Evolutionary conservation across 2,797 vertebrate genomes (phyloP).

Genomic region (Nothura maculosa): DNA sequence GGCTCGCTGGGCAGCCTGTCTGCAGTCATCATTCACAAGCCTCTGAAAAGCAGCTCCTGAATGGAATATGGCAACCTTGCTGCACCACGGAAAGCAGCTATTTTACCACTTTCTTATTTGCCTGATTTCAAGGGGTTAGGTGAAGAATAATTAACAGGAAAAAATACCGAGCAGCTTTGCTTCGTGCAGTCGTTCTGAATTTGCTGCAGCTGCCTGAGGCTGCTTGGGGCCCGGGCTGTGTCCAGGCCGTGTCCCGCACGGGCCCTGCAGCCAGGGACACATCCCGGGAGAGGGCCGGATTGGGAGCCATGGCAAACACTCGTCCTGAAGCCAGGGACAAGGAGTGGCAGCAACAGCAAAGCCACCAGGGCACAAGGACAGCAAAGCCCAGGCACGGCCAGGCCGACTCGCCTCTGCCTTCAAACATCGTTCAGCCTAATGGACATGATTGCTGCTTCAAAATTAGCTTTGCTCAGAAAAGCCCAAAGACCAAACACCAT

Average conservation of each 20-base stretch:
- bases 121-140: not conserved
- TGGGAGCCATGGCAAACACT: not conserved
- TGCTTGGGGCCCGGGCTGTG: fast-evolving
- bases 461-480: not conserved
- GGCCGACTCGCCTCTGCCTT: not conserved
- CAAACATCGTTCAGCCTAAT: not conserved
- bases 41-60: not conserved
- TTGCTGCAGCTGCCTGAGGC: not conserved
- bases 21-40: not conserved
- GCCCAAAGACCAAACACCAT: not conserved
- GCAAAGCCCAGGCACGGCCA: not conserved
- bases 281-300: too few species aligned
- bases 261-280: too few species aligned
- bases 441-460: not conserved
- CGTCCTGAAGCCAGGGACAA: not conserved
- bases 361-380: not conserved
- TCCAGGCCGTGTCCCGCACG: not conserved
- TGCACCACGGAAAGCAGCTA: not conserved
- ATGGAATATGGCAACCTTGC: not conserved
- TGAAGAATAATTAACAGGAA: not conserved
- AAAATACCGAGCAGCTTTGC: not conserved
- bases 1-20: not conserved
- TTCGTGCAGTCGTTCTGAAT: not conserved
- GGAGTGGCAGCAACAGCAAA: not conserved
- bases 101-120: not conserved